Percentiles rank a stretch among this genome's conserved stretches.
These are phyloP conservation scores for Mimumesa dahlbomi DNA, from an alignment of 2,888 invertebrate species.

Conservation along the genomic window DNA sequence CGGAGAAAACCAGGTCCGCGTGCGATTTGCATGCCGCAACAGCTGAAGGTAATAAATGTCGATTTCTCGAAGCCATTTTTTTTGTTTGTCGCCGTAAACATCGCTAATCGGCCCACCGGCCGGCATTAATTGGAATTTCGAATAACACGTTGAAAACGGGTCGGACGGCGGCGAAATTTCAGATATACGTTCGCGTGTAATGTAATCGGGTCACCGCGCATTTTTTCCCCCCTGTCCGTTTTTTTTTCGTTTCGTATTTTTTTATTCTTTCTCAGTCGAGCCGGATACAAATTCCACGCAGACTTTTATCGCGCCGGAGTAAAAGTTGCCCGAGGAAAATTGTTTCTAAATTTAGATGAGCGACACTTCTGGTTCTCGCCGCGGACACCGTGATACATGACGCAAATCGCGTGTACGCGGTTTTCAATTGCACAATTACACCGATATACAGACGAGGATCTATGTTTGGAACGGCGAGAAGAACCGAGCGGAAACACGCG, in stretches of 20 bases:
- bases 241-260: too few species aligned
- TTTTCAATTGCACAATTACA: too few species aligned
- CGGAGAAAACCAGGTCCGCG: slow-evolving; percentile 26
- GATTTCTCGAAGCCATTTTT: slow-evolving; percentile 25
- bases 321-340: slow-evolving; percentile 26
- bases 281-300: slow-evolving; percentile 24
- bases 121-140: background rate
- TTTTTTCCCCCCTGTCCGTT: background rate
- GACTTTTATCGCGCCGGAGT: slow-evolving; percentile 31
- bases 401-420: too few species aligned
- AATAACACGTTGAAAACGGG: slow-evolving; percentile 3
- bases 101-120: slow-evolving; percentile 2
- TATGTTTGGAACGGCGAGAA: too few species aligned
- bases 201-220: slow-evolving; percentile 18
- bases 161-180: slow-evolving; percentile 16
- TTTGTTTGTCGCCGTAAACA: background rate
- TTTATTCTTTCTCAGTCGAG: background rate
- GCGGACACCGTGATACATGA: too few species aligned
- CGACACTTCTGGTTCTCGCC: too few species aligned
- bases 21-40: slow-evolving; percentile 34
- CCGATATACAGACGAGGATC: too few species aligned
- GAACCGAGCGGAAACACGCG: too few species aligned
- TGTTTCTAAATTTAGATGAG: too few species aligned
- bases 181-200: background rate
- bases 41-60: slow-evolving; percentile 33